Conservation (phyloP, 1,140 invertebrate species). For the Zaprionus vittiger region DNA sequence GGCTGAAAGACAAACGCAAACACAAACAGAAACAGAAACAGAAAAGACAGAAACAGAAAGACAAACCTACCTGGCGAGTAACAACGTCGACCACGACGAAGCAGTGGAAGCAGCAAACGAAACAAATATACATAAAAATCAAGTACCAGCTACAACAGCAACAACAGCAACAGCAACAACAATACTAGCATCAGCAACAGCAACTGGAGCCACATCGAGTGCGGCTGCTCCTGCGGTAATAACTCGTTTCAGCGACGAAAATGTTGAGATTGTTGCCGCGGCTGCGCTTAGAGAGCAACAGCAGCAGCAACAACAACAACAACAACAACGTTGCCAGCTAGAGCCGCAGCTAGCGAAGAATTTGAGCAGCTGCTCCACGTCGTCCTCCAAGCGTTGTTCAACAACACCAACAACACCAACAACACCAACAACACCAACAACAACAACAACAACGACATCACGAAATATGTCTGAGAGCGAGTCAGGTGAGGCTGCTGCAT, state of each 20-base stretch:
- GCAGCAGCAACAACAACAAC: conserved; percentile 72
- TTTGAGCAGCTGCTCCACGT: conserved; percentile 33
- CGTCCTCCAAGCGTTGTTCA: conserved; percentile 55
- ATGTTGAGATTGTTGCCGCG: conserved; percentile 85
- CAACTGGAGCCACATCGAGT: conserved; percentile 38
- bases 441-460: conserved; percentile 4
- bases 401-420: conserved; percentile 10
- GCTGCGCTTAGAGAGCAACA: conserved; percentile 73
- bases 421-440: not conserved
- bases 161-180: conserved; percentile 38
- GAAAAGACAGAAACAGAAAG: conserved; percentile 41
- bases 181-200: conserved; percentile 12
- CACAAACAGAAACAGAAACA: conserved; percentile 32
- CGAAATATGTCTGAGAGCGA: conserved; percentile 53
- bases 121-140: conserved; percentile 82
- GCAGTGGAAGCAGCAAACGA: conserved; percentile 71
- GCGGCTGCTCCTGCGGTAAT: conserved; percentile 70
- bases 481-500: conserved; percentile 23
- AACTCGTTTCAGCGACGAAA: conserved; percentile 75
- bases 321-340: conserved; percentile 61
- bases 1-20: conserved; percentile 8
- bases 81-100: conserved; percentile 57
- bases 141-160: conserved; percentile 66
- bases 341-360: conserved; percentile 54
- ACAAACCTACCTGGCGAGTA: conserved; percentile 80